Evolutionary conservation across 2,888 invertebrate species (phyloP).

Genomic region (Latrodectus hesperus): DNA sequence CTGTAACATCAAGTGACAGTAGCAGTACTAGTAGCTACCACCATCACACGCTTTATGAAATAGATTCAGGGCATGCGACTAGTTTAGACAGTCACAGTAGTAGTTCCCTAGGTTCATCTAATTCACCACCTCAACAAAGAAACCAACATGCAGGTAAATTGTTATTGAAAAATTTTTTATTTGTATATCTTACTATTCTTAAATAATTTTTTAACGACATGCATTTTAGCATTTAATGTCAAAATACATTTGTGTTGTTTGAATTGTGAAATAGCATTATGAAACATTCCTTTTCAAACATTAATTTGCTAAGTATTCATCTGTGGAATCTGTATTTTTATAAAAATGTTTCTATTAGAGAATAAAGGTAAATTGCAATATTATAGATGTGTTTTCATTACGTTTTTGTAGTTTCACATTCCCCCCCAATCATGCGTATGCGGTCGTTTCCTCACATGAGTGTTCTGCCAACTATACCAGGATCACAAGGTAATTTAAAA

Average conservation of each 20-base stretch:
- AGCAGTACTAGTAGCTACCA: constrained; percentile 74
- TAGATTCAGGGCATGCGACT: constrained; percentile 75
- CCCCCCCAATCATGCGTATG: constrained; percentile 68
- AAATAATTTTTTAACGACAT: too few relatives aligned
- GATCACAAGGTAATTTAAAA: constrained; percentile 58
- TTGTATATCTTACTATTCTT: not conserved
- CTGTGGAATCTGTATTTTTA: too few relatives aligned
- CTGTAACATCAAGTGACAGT: constrained; percentile 88
- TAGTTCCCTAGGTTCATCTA: constrained; percentile 73
- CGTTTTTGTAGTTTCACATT: constrained; percentile 63
- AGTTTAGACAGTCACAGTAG: constrained; percentile 74
- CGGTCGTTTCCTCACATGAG: constrained; percentile 76
- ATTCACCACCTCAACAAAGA: constrained; percentile 72
- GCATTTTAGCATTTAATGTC: too few relatives aligned
- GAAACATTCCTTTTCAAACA: too few relatives aligned
- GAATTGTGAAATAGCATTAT: too few relatives aligned
- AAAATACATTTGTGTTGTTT: too few relatives aligned
- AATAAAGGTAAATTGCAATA: too few relatives aligned
- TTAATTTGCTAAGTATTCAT: too few relatives aligned
- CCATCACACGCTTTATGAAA: constrained; percentile 72
- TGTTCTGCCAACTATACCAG: constrained; percentile 79
- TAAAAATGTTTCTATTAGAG: too few relatives aligned
- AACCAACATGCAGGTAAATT: constrained; percentile 57
- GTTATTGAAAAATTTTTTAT: not conserved
- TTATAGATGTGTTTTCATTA: too few relatives aligned